These are phyloP conservation scores for Syrphus vitripennis DNA, from an alignment of 2,888 invertebrate genomes.

Conservation along the genomic window DNA sequence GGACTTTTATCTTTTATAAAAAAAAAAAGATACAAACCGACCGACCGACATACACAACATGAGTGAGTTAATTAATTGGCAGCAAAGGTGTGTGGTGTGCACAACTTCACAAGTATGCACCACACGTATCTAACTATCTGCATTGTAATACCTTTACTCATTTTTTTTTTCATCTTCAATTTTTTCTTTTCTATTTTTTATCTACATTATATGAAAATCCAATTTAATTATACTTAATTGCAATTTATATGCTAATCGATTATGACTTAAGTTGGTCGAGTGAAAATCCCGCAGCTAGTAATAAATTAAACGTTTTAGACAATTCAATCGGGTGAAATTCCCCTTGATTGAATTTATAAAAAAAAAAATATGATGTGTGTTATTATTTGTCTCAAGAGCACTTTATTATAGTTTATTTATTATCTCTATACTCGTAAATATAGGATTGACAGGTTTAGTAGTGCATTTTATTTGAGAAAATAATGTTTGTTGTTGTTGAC, in stretches of 20 bases:
- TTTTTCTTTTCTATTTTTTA: background rate
- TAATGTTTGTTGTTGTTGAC: background rate
- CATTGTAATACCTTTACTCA: background rate
- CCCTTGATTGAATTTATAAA: slow-evolving; percentile 8
- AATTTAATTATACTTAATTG: slow-evolving; percentile 45
- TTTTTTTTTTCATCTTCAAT: background rate
- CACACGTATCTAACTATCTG: slow-evolving; percentile 20
- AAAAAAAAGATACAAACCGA: too few species aligned
- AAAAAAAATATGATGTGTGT: background rate
- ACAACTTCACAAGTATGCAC: too few species aligned
- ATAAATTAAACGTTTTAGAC: slow-evolving; percentile 53
- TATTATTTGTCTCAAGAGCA: slow-evolving; percentile 8
- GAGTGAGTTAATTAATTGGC: slow-evolving; percentile 34
- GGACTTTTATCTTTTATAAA: slow-evolving; percentile 20
- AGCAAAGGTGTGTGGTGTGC: slow-evolving; percentile 25
- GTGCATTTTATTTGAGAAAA: slow-evolving; percentile 1
- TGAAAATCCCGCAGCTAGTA: slow-evolving; percentile 14
- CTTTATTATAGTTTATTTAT: background rate
- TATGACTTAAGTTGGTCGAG: slow-evolving; percentile 62
- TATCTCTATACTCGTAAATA: background rate
- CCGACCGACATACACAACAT: background rate
- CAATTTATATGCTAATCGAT: slow-evolving; percentile 51
- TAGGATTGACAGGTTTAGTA: slow-evolving; percentile 22
- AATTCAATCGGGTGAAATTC: slow-evolving; percentile 53
- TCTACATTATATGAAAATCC: background rate